Evolutionary conservation across 2,888 invertebrate species (phyloP), one percentile per base, ranked within the genome.

Genomic region (Dyspetes luteomarginatus): DNA sequence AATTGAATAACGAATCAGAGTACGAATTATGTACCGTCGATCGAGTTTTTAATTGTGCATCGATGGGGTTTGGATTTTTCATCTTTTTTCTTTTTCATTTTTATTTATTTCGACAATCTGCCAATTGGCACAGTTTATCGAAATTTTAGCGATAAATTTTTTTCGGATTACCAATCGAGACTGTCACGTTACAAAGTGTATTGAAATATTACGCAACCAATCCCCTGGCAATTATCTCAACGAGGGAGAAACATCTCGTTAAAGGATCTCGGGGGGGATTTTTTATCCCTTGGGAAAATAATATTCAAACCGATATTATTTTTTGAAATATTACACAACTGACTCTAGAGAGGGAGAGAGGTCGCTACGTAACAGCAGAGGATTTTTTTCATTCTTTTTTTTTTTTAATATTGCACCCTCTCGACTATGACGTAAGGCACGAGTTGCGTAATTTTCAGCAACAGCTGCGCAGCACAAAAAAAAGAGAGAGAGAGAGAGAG

Each of bases 361-460:
- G 26, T 68, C 26, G 43, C 24, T 15, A 17, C 45, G 45, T 55
- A 24, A 55, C 9, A 55, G 15, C 28, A 50, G n/a, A 12, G 7
- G 52, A 50, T 55, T 3, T 64, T 7, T 56, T 65, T 28, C n/a
- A n/a, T n/a, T n/a, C 43, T 22, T 15, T 19, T 17, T 45, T n/a
- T 22, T 75, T 50, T 48, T 30, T 15, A 56, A 48, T 56, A 60
- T 28, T 15, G 30, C 58, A 41, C 30, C n/a, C n/a, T 30, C 15
- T 24, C 24, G 28, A 28, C 26, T 41, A 7, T 72, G 41, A 72
- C 62, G 72, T 43, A 72, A 72, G 72, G 55, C 41, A 60, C 30
- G 22, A 30, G 41, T 76, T 76, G 52, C 68, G 60, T 68, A 41
- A 68, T 76, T 76, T 62, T 60, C 68, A 60, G 50, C 48, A 48